phyloP scores from a whole-genome alignment of 2,888 invertebrate genomes.

The Oxytorus armatus region DNA sequence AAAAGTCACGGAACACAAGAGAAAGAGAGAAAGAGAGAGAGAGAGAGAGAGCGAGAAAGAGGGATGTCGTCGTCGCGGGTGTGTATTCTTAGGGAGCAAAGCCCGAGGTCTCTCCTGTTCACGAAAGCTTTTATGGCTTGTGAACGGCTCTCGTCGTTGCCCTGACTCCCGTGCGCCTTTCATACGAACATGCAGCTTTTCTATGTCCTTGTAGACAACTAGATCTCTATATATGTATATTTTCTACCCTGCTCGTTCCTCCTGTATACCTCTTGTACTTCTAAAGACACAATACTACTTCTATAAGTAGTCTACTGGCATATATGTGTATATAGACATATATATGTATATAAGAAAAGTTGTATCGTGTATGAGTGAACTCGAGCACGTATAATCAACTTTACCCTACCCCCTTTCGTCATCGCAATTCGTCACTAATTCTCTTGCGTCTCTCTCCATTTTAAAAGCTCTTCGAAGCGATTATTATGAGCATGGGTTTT shows the following conservation, averaged over 20 bases:
- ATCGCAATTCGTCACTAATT: no score
- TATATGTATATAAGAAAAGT: neutral
- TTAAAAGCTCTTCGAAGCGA: no score
- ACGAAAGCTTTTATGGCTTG: constrained; percentile 63
- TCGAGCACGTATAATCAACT: neutral
- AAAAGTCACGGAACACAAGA: constrained; percentile 65
- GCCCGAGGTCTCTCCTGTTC: constrained; percentile 50
- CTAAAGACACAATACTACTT: neutral
- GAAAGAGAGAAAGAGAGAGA: constrained; percentile 64
- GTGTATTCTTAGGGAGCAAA: constrained; percentile 37
- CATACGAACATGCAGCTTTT: constrained; percentile 29
- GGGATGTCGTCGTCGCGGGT: constrained; percentile 29
- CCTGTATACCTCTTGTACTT: constrained; percentile 4
- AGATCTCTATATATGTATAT: neutral
- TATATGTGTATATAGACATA: neutral
- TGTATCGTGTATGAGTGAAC: neutral
- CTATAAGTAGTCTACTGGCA: neutral
- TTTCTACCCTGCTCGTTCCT: neutral
- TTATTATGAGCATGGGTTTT: no score
- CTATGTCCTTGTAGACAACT: constrained; percentile 20
- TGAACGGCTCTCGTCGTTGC: constrained; percentile 57
- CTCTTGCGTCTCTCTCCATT: no score
- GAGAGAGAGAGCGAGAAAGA: constrained; percentile 55
- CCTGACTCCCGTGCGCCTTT: constrained; percentile 25
- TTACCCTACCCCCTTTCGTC: no score